phyloP scores from a whole-genome alignment of 2,113 vertebrate genomes.

The Mastomys natalensis region DNA sequence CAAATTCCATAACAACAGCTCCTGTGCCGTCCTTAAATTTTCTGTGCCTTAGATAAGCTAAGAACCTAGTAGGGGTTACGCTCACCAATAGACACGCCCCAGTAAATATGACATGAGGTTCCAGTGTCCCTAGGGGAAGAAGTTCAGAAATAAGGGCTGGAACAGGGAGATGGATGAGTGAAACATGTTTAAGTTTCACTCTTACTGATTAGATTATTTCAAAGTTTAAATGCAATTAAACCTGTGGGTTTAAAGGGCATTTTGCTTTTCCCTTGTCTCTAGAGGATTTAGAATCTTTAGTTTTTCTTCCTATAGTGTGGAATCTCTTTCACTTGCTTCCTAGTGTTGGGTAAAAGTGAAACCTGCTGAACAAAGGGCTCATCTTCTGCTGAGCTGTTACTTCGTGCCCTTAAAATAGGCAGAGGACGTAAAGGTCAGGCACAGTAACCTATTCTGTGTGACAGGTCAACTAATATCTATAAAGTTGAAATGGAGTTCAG shows the following conservation, averaged over 20 bases:
- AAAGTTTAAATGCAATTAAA: background rate
- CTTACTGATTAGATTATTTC: background rate
- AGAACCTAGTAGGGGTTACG: background rate
- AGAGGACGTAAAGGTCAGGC: conserved; percentile 66
- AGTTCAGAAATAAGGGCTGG: conserved; percentile 3
- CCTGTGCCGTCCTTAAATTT: background rate
- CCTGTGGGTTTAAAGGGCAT: background rate
- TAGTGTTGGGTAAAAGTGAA: conserved; percentile 45
- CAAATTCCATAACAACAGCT: background rate
- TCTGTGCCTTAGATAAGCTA: background rate
- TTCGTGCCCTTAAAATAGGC: conserved; percentile 62
- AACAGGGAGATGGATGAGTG: background rate
- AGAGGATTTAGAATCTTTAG: background rate
- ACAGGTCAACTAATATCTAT: conserved; percentile 73
- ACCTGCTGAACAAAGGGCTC: background rate
- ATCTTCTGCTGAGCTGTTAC: conserved; percentile 73
- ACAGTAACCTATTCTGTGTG: conserved; percentile 58
- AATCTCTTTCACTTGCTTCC: conserved; percentile 47
- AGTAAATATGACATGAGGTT: background rate
- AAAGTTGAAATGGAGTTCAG: conserved; percentile 72
- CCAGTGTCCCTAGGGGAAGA: background rate
- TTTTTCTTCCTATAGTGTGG: background rate
- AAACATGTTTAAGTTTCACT: background rate
- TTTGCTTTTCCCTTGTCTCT: conserved; percentile 22
- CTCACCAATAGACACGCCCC: background rate